Evolutionary conservation across 1,140 invertebrate genomes (phyloP).

Genomic region (Mycetomoellerius zeteki): DNA sequence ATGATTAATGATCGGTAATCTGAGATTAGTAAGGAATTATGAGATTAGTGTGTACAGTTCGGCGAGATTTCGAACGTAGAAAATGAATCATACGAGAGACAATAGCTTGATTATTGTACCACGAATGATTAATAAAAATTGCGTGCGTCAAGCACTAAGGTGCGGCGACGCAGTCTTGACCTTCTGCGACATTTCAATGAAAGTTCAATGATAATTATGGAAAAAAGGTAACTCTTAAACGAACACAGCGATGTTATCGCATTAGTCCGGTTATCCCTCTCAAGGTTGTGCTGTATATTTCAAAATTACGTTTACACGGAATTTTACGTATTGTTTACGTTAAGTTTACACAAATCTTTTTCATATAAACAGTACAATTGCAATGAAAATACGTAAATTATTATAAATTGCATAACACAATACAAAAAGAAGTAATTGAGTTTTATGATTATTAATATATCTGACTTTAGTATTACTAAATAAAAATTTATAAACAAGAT

Average conservation of each 20-base stretch:
- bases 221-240: constrained; percentile 15
- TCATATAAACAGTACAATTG: too few relatives aligned
- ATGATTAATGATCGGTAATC: background rate
- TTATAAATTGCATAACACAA: too few relatives aligned
- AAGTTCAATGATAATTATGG: constrained; percentile 59
- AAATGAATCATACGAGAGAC: constrained; percentile 24
- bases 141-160: background rate
- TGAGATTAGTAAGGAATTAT: background rate
- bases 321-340: too few relatives aligned
- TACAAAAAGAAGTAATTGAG: too few relatives aligned
- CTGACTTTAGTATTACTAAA: too few relatives aligned
- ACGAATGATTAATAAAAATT: background rate
- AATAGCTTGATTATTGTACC: background rate
- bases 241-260: background rate
- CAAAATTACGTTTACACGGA: too few relatives aligned
- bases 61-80: background rate
- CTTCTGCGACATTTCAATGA: constrained; percentile 56
- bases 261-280: background rate
- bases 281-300: too few relatives aligned
- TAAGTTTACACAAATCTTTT: too few relatives aligned
- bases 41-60: background rate
- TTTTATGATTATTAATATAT: too few relatives aligned
- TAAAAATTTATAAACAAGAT: too few relatives aligned
- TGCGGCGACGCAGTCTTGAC: background rate
- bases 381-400: too few relatives aligned